phyloP scores from a whole-genome alignment of 1,140 invertebrate genomes.

The Leptinotarsa undecemlineata region DNA sequence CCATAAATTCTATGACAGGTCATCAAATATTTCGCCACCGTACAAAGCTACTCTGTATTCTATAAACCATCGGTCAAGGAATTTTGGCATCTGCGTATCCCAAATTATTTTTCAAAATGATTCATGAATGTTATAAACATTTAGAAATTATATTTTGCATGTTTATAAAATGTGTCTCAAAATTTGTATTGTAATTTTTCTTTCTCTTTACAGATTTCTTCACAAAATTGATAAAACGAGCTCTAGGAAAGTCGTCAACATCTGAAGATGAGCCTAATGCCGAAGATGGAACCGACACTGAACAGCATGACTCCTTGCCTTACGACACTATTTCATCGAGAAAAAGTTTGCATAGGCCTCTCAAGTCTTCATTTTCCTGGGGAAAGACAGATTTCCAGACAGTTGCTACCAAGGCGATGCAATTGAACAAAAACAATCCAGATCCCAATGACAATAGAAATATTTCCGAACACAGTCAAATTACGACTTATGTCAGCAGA shows the following conservation, averaged over 20 bases:
- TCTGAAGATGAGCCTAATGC: constrained; percentile 59
- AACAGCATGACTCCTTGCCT: constrained; percentile 68
- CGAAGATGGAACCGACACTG: constrained; percentile 67
- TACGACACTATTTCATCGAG: constrained; percentile 56
- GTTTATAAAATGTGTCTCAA: too few species aligned
- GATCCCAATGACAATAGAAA: neutral
- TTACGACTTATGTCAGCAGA: constrained; percentile 20
- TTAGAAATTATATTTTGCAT: neutral
- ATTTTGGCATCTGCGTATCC: too few species aligned
- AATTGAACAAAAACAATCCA: constrained; percentile 22
- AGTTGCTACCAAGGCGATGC: constrained; percentile 29
- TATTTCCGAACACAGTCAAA: neutral
- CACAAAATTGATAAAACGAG: constrained; percentile 65
- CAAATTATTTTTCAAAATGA: too few species aligned
- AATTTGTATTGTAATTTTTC: neutral
- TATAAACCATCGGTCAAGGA: too few species aligned
- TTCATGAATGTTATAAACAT: neutral
- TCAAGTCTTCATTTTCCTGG: constrained; percentile 27
- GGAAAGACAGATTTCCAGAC: constrained; percentile 30
- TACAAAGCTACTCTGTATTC: too few species aligned
- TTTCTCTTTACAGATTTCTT: constrained; percentile 60
- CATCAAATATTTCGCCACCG: too few species aligned
- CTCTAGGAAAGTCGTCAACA: constrained; percentile 62
- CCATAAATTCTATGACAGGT: too few species aligned
- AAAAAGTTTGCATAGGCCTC: constrained; percentile 7